Evolutionary conservation across 1,140 invertebrate genomes (phyloP).

Genomic region (Drosophila kurseongensis): DNA sequence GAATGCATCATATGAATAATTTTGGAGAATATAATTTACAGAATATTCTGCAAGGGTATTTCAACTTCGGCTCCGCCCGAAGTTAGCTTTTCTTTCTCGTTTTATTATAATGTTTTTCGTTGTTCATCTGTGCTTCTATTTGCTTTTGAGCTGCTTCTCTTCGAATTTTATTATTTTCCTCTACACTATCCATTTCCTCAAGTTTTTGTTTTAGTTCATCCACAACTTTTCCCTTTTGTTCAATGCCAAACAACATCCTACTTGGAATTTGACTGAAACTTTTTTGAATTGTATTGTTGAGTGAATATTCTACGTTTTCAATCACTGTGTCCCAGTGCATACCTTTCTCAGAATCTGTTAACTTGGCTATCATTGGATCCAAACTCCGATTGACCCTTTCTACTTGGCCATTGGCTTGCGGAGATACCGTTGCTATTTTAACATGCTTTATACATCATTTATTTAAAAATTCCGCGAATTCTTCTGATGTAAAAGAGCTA

Average conservation of each 20-base stretch:
- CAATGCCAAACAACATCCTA: not conserved
- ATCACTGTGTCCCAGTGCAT: not conserved
- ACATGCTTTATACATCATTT: no score
- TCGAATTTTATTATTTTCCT: not conserved
- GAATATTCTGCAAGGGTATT: no score
- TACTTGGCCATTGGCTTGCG: no score
- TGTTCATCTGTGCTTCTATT: not conserved
- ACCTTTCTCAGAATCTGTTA: not conserved
- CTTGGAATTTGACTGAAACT: not conserved
- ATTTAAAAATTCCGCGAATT: no score
- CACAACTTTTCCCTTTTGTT: not conserved
- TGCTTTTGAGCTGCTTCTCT: not conserved
- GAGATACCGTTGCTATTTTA: conserved; percentile 17
- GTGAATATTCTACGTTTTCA: no score
- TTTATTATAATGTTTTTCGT: conserved; percentile 7
- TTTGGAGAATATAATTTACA: no score
- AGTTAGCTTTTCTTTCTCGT: no score
- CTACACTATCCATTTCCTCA: conserved; percentile 7
- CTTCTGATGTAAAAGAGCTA: not conserved
- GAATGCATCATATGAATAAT: no score
- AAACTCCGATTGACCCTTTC: conserved; percentile 56
- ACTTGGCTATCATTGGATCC: conserved; percentile 12
- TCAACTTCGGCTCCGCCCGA: no score
- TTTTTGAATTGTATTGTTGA: not conserved
- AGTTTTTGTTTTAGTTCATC: conserved; percentile 19